Evolutionary conservation across 1,140 invertebrate genomes (phyloP).

Genomic region (Orchesella cincta): DNA sequence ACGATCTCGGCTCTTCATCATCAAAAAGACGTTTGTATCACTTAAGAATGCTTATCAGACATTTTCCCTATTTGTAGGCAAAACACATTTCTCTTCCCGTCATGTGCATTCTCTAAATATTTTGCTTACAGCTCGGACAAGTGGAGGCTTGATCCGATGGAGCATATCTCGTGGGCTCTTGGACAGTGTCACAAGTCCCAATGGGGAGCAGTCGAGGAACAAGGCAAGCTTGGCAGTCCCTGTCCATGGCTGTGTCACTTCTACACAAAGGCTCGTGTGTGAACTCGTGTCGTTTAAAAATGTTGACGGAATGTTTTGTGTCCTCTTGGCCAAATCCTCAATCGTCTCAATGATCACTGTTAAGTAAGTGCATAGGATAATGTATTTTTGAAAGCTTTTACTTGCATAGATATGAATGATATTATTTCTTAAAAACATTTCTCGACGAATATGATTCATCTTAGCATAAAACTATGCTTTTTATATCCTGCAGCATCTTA

Average conservation of each 20-base stretch:
- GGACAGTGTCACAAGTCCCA: constrained; percentile 60
- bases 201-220: constrained; percentile 63
- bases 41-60: neutral
- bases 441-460: too few species aligned
- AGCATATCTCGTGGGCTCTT: constrained; percentile 57
- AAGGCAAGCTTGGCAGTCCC: constrained; percentile 59
- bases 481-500: too few species aligned
- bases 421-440: too few species aligned
- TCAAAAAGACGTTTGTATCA: neutral
- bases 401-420: too few species aligned
- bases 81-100: neutral
- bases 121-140: constrained; percentile 30
- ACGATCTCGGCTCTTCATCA: constrained; percentile 46
- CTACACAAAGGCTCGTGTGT: constrained; percentile 60
- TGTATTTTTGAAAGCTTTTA: too few species aligned
- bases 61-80: neutral
- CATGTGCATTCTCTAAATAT: neutral
- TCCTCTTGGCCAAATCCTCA: constrained; percentile 60
- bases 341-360: constrained; percentile 66
- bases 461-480: too few species aligned
- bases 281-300: constrained; percentile 56
- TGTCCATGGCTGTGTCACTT: constrained; percentile 61
- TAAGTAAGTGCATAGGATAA: too few species aligned
- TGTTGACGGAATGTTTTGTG: constrained; percentile 53
- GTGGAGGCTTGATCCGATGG: constrained; percentile 37